Evolutionary conservation across 2,113 vertebrate species (phyloP).

Genomic region (Oryzias celebensis): DNA sequence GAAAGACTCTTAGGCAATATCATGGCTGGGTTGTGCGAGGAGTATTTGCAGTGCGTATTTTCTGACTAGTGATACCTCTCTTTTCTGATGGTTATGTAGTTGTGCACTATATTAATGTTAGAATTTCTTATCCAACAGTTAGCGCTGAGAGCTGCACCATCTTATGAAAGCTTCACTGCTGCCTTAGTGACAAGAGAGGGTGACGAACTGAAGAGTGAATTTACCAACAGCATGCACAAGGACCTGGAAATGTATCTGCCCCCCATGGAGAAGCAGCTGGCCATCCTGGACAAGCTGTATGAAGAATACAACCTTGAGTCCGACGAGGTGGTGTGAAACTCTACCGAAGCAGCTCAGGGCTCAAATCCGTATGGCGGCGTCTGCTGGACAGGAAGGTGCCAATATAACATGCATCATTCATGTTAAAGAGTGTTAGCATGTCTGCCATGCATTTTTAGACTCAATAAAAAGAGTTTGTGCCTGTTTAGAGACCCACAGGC

Average conservation of each 20-base stretch:
- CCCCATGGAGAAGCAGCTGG: conserved; percentile 92
- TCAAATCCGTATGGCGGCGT: not conserved
- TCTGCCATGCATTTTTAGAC: conserved; percentile 21
- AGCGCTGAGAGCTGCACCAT: conserved; percentile 92
- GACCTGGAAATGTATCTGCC: conserved; percentile 92
- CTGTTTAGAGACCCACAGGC: conserved; percentile 12
- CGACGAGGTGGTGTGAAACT: conserved; percentile 91
- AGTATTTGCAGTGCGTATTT: conserved; percentile 90
- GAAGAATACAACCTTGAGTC: conserved; percentile 93
- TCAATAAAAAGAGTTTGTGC: conserved; percentile 32
- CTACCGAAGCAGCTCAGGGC: not conserved
- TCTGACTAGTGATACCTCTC: not conserved
- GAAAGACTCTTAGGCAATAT: conserved; percentile 91
- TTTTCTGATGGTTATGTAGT: not conserved
- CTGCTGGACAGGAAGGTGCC: conserved; percentile 17
- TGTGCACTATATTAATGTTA: not conserved
- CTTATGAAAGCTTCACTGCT: conserved; percentile 87
- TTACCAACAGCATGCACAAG: conserved; percentile 83
- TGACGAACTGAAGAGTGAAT: conserved; percentile 84
- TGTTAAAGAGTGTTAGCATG: conserved; percentile 25
- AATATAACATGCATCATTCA: conserved; percentile 21
- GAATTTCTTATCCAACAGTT: conserved; percentile 72
- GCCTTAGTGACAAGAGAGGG: conserved; percentile 86
- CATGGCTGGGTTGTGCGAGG: conserved; percentile 97
- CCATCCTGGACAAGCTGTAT: conserved; percentile 89